Evolutionary conservation across 1,140 invertebrate genomes (phyloP).

Genomic region (Hyphantria cunea): DNA sequence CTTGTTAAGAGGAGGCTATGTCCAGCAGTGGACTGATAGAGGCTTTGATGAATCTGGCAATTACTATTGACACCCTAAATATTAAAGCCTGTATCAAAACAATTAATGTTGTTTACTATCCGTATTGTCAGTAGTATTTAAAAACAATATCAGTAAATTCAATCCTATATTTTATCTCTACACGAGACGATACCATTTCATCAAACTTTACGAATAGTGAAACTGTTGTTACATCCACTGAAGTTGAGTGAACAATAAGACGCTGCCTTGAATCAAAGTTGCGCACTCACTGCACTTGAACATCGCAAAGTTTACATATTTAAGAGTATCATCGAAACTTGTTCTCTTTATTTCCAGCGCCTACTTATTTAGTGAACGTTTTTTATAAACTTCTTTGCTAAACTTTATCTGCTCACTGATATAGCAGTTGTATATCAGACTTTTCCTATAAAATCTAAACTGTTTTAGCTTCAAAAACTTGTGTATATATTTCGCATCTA

Average conservation of each 20-base stretch:
- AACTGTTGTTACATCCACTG: background rate
- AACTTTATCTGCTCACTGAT: background rate
- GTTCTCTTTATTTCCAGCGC: background rate
- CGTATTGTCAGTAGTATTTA: too few relatives aligned
- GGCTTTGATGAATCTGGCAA: too few relatives aligned
- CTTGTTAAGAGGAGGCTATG: too few relatives aligned
- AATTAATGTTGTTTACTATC: too few relatives aligned
- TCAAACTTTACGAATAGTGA: too few relatives aligned
- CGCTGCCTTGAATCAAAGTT: slow-evolving; percentile 6
- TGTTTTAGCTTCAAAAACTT: background rate
- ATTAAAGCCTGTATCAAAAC: too few relatives aligned
- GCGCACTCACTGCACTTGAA: slow-evolving; percentile 7
- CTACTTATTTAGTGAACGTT: background rate
- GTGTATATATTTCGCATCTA: too few relatives aligned
- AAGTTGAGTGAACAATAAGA: slow-evolving; percentile 4
- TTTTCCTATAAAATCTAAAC: background rate
- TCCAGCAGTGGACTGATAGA: too few relatives aligned
- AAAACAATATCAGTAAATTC: too few relatives aligned
- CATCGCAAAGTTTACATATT: slow-evolving; percentile 26
- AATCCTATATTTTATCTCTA: too few relatives aligned
- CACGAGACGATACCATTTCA: too few relatives aligned
- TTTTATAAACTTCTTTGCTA: background rate
- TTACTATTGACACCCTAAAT: too few relatives aligned
- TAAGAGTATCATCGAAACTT: slow-evolving; percentile 23
- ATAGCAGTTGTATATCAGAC: background rate